Percentiles rank a stretch among this genome's conserved stretches.
phyloP scores from a whole-genome alignment of 2,888 invertebrate species.

The Lissonota sp. region DNA sequence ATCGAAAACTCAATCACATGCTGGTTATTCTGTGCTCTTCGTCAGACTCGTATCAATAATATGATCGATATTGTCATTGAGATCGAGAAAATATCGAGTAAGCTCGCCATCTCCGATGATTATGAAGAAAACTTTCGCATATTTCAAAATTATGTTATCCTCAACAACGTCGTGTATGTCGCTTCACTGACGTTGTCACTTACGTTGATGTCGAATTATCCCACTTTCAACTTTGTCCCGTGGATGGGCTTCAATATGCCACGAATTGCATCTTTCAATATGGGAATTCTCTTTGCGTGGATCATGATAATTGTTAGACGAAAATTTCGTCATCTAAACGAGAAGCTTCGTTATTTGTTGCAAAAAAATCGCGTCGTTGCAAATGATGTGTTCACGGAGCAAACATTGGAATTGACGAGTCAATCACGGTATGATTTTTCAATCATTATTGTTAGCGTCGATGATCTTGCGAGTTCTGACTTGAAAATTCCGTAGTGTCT shows the following conservation, averaged over 20 bases:
- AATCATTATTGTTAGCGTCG: too few relatives aligned
- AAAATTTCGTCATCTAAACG: slow-evolving; percentile 31
- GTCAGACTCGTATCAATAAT: slow-evolving; percentile 12
- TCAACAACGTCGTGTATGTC: neutral
- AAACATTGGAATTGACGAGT: too few relatives aligned
- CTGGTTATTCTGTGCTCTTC: slow-evolving; percentile 2
- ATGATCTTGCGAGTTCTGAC: too few relatives aligned
- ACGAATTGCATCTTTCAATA: neutral
- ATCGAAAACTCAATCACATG: neutral
- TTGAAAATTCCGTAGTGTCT: too few relatives aligned
- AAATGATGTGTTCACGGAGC: too few relatives aligned
- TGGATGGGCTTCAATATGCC: slow-evolving; percentile 1
- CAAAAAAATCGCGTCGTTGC: too few relatives aligned
- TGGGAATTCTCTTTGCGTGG: slow-evolving; percentile 17
- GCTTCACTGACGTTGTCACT: neutral
- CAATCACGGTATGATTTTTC: too few relatives aligned
- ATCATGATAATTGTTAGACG: neutral
- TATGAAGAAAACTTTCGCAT: slow-evolving; percentile 16
- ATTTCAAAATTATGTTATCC: neutral
- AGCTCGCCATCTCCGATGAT: slow-evolving; percentile 4
- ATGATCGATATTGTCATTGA: slow-evolving; percentile 7
- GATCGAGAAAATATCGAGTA: neutral
- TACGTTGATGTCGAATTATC: neutral
- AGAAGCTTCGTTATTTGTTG: too few relatives aligned
- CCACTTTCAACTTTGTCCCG: neutral